phyloP scores from a whole-genome alignment of 2,888 invertebrate genomes.

The Tolmerus cingulatus region DNA sequence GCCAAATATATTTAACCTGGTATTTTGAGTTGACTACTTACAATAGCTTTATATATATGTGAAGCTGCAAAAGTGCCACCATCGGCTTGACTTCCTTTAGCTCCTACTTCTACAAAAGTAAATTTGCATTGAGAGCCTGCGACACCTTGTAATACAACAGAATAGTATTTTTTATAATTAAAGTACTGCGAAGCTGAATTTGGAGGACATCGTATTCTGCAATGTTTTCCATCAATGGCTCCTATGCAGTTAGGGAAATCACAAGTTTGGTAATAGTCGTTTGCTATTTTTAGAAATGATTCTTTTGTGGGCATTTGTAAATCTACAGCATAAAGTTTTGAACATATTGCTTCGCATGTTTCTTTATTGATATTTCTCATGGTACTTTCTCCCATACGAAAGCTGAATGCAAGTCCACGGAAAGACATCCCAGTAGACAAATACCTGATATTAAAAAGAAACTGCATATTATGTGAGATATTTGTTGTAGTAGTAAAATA shows the following conservation, averaged over 20 bases:
- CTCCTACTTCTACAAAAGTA: slow-evolving; percentile 28
- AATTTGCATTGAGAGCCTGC: slow-evolving; percentile 13
- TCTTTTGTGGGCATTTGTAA: background rate
- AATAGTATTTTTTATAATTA: slow-evolving; percentile 21
- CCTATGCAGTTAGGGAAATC: slow-evolving; percentile 31
- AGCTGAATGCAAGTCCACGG: background rate
- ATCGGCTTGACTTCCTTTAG: slow-evolving; percentile 2
- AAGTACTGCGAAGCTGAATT: background rate
- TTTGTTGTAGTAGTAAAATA: no score
- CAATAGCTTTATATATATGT: slow-evolving; percentile 22
- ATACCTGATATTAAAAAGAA: background rate
- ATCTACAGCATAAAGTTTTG: background rate
- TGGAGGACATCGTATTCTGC: slow-evolving; percentile 19
- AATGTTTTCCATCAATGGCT: slow-evolving; percentile 28
- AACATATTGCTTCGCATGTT: slow-evolving; percentile 9
- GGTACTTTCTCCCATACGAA: background rate
- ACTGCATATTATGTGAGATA: background rate
- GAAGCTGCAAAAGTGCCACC: slow-evolving; percentile 33
- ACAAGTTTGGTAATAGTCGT: background rate
- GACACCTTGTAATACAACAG: slow-evolving; percentile 27
- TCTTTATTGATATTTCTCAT: background rate
- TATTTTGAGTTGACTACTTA: slow-evolving; percentile 1
- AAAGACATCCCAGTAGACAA: background rate
- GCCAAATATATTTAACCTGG: slow-evolving; percentile 23
- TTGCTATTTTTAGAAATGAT: background rate